Evolutionary conservation across 2,888 invertebrate species (phyloP).

Genomic region (Thera obeliscata): DNA sequence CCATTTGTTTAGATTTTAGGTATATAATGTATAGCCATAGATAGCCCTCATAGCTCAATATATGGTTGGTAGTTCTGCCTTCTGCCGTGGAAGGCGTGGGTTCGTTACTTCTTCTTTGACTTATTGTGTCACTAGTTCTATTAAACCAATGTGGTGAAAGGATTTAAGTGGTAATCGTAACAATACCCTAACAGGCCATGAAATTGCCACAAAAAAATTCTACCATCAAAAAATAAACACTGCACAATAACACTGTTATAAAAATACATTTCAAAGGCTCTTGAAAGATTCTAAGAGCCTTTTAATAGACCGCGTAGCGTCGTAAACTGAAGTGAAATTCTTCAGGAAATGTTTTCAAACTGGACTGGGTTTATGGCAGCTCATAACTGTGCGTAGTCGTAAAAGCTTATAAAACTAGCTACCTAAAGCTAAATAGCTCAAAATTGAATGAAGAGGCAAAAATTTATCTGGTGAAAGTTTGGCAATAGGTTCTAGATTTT

Average conservation of each 20-base stretch:
- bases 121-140: too few relatives aligned
- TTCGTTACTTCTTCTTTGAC: too few relatives aligned
- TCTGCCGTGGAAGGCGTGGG: too few relatives aligned
- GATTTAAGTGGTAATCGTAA: not conserved
- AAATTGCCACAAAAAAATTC: slow-evolving; percentile 30
- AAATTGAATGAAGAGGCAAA: not conserved
- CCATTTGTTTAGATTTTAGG: too few relatives aligned
- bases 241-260: slow-evolving; percentile 56
- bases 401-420: slow-evolving; percentile 16
- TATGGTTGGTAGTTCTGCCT: too few relatives aligned
- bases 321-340: slow-evolving; percentile 65
- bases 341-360: slow-evolving; percentile 56
- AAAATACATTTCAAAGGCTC: slow-evolving; percentile 43
- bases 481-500: too few relatives aligned
- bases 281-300: slow-evolving; percentile 45
- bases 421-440: not conserved
- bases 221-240: slow-evolving; percentile 51
- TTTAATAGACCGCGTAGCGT: slow-evolving; percentile 61
- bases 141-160: too few relatives aligned
- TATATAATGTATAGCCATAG: too few relatives aligned
- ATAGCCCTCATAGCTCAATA: too few relatives aligned
- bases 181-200: slow-evolving; percentile 11
- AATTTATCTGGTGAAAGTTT: not conserved
- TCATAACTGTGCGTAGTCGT: slow-evolving; percentile 39
- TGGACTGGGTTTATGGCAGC: slow-evolving; percentile 47